Conservation (phyloP, 1,140 invertebrate genomes). For the Lucilia sericata region DNA sequence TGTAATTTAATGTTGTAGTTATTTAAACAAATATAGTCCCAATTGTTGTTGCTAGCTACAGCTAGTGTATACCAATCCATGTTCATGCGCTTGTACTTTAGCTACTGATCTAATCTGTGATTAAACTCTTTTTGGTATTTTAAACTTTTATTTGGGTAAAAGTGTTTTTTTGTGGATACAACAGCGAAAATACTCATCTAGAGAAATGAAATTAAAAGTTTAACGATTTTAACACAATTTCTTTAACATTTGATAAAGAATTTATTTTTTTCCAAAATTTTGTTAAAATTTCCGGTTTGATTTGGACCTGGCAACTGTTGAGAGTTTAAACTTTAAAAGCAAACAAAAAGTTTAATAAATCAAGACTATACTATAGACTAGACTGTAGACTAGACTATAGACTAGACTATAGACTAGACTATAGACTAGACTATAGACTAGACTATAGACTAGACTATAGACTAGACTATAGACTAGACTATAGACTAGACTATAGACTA, state of each 20-base stretch:
- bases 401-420: too few species aligned
- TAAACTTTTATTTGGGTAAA: conserved; percentile 28
- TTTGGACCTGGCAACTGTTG: neutral
- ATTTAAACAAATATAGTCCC: neutral
- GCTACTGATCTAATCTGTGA: conserved; percentile 17
- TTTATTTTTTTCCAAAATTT: neutral
- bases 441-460: too few species aligned
- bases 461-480: too few species aligned
- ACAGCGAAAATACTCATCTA: neutral
- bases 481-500: too few species aligned
- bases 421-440: too few species aligned
- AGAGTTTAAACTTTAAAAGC: neutral
- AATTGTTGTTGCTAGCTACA: neutral
- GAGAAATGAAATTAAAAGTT: conserved; percentile 43
- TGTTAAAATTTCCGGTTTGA: neutral
- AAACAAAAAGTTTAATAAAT: too few species aligned
- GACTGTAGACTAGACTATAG: too few species aligned
- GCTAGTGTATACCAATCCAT: neutral
- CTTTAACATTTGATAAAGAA: neutral
- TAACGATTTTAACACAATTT: conserved; percentile 26
- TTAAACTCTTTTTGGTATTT: neutral
- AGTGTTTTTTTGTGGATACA: conserved; percentile 13
- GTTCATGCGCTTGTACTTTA: conserved; percentile 29
- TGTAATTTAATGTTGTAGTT: neutral
- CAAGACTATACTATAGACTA: too few species aligned